Conservation (phyloP, 2,888 invertebrate genomes). For the Muscina levida region DNA sequence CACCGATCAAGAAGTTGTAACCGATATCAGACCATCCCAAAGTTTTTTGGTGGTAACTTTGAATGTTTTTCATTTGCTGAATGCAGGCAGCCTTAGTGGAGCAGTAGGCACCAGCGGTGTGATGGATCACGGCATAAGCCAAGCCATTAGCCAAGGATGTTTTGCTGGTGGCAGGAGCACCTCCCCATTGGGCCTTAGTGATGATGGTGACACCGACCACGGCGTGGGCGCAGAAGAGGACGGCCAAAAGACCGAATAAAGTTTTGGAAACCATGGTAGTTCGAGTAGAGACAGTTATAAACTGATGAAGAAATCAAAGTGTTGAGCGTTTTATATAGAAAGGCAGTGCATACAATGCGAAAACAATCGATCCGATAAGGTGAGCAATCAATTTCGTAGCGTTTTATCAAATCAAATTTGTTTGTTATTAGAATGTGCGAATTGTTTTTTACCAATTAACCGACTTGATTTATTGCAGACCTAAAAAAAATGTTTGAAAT, state of each 20-base stretch:
- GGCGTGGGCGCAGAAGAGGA: conserved; percentile 49
- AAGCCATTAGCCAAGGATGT: conserved; percentile 62
- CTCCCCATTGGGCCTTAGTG: conserved; percentile 69
- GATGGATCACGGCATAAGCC: conserved; percentile 82
- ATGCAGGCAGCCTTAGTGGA: conserved; percentile 66
- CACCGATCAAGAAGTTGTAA: conserved; percentile 73
- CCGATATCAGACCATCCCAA: conserved; percentile 71
- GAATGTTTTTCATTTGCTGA: conserved; percentile 69
- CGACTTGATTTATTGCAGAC: too few relatives aligned
- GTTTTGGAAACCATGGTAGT: conserved; percentile 47
- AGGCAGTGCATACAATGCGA: too few relatives aligned
- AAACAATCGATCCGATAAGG: too few relatives aligned
- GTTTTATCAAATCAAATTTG: too few relatives aligned
- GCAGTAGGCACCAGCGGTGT: conserved; percentile 82
- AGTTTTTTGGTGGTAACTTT: conserved; percentile 69
- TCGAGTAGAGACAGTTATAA: not conserved
- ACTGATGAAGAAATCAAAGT: not conserved
- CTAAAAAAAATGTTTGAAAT: too few relatives aligned
- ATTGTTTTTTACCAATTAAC: too few relatives aligned
- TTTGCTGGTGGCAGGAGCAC: conserved; percentile 69
- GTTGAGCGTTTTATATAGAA: conserved; percentile 33
- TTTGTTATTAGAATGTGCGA: too few relatives aligned
- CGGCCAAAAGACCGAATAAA: conserved; percentile 43
- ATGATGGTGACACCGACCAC: conserved; percentile 65
- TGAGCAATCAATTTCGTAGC: too few relatives aligned